Evolutionary conservation across 2,797 vertebrate genomes (phyloP).

Genomic region (Micropoecilia bifurca): DNA sequence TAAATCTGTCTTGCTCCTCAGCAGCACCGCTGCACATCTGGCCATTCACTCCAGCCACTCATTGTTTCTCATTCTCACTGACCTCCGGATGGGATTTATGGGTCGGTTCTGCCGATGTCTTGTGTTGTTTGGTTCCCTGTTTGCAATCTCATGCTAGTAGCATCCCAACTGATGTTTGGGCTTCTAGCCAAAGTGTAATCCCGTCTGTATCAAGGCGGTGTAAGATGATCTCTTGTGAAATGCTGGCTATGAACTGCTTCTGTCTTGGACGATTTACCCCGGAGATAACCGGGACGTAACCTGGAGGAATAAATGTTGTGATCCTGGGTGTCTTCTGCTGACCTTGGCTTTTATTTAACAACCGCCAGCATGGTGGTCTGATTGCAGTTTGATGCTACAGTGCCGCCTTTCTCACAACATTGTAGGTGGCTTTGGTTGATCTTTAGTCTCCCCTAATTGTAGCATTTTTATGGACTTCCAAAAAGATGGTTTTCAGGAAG

Average conservation of each 20-base stretch:
- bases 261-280: slow-evolving; percentile 30
- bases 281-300: slow-evolving; percentile 19
- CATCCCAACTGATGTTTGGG: slow-evolving; percentile 34
- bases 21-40: slow-evolving; percentile 77
- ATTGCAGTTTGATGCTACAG: too few relatives aligned
- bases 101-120: slow-evolving; percentile 56
- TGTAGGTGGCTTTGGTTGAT: background rate
- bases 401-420: background rate
- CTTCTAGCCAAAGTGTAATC: slow-evolving; percentile 17
- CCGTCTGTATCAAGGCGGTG: background rate
- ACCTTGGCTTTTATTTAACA: background rate
- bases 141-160: slow-evolving; percentile 40
- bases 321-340: background rate
- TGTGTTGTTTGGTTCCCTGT: slow-evolving; percentile 56
- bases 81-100: slow-evolving; percentile 67
- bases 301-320: slow-evolving; percentile 1
- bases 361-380: background rate
- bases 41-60: slow-evolving; percentile 67
- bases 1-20: slow-evolving; percentile 82
- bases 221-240: slow-evolving; percentile 12
- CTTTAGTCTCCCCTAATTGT: background rate
- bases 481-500: background rate
- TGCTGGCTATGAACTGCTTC: slow-evolving; percentile 26
- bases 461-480: background rate
- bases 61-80: slow-evolving; percentile 63